A percentile compares a stretch with the other conserved stretches of the same genome.
These are phyloP conservation scores for Cantharis nigra DNA, from an alignment of 2,888 invertebrate genomes.

Conservation along the genomic window DNA sequence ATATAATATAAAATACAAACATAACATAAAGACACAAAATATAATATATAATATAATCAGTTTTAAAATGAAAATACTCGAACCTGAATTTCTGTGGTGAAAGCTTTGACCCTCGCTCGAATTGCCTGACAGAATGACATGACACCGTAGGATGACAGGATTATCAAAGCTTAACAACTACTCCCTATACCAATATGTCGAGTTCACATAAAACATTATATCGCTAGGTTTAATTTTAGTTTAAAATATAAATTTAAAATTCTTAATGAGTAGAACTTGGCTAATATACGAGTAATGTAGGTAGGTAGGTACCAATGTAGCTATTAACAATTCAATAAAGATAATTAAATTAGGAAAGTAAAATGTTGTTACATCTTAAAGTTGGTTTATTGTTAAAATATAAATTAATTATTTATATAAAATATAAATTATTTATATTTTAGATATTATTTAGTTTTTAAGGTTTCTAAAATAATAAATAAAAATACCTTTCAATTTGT, in stretches of 20 bases:
- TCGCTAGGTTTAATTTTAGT: background rate
- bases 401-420: too few relatives aligned
- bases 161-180: conserved; percentile 52
- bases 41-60: background rate
- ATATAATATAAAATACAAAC: too few relatives aligned
- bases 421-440: too few relatives aligned
- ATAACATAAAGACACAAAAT: too few relatives aligned
- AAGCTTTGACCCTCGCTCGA: conserved; percentile 43
- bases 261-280: background rate
- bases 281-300: background rate
- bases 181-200: conserved; percentile 51
- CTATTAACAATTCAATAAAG: background rate
- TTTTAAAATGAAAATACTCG: conserved; percentile 4
- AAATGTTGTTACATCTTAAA: too few relatives aligned
- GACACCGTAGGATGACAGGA: conserved; percentile 56
- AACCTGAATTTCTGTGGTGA: conserved; percentile 41
- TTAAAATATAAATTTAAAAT: background rate
- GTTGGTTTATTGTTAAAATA: too few relatives aligned
- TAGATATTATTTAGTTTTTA: background rate
- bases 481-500: background rate
- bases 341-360: background rate
- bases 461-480: too few relatives aligned
- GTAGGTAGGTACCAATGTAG: too few relatives aligned
- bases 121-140: conserved; percentile 56
- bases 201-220: conserved; percentile 40